These are phyloP conservation scores for Axinella damicornis DNA, from an alignment of 37 sponge, comb jelly and placozoan species.

Conservation along the genomic window DNA sequence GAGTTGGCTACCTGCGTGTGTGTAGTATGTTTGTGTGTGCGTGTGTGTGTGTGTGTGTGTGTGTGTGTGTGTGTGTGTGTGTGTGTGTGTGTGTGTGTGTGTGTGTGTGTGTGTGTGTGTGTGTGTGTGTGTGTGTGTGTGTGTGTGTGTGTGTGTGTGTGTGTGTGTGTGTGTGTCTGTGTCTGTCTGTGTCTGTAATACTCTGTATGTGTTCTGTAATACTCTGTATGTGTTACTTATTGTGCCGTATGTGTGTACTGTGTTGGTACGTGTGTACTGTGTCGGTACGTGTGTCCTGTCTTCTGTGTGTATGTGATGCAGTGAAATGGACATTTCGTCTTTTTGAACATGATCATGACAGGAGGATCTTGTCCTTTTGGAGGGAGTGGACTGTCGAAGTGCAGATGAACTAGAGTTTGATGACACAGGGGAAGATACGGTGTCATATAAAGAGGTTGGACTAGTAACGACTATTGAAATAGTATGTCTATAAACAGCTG, in stretches of 20 bases:
- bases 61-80: neutral
- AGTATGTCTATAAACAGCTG: neutral
- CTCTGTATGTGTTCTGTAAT: no score
- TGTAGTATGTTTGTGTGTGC: no score
- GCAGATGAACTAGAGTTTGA: constrained; percentile 46
- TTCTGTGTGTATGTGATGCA: neutral
- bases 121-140: constrained; percentile 19
- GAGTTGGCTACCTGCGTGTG: no score
- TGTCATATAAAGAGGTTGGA: constrained; percentile 9
- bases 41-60: no score
- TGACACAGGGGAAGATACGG: neutral
- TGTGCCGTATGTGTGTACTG: neutral
- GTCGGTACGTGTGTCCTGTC: no score
- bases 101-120: constrained; percentile 19
- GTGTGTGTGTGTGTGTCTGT: neutral
- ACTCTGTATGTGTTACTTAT: no score
- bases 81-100: constrained; percentile 19
- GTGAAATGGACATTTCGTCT: neutral
- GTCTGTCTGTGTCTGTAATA: neutral
- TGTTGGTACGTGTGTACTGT: no score
- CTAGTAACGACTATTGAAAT: no score
- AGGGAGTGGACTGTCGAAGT: constrained; percentile 29
- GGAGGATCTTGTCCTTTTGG: constrained; percentile 60
- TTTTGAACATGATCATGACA: neutral
- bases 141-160: constrained; percentile 15